These are phyloP conservation scores for Leptura quadrifasciata DNA, from an alignment of 2,888 invertebrate genomes.

Conservation along the genomic window DNA sequence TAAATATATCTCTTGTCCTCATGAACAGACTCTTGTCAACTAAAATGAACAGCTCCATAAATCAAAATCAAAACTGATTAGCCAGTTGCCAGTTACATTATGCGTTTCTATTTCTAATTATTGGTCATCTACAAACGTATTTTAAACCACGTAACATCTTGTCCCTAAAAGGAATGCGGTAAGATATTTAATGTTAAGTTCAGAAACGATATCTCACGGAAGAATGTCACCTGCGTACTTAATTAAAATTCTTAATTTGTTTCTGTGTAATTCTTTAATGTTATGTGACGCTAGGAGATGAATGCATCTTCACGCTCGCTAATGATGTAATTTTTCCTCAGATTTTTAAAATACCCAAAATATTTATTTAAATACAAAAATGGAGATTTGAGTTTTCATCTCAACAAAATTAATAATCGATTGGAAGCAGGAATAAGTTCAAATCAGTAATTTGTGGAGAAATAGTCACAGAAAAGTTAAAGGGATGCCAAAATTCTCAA, in stretches of 20 bases:
- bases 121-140: background rate
- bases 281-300: background rate
- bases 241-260: slow-evolving; percentile 7
- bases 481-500: no score
- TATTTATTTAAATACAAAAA: background rate
- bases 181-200: slow-evolving; percentile 2
- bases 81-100: background rate
- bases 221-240: slow-evolving; percentile 4
- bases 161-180: slow-evolving; percentile 7
- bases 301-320: background rate
- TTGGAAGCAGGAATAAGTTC: no score
- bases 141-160: background rate
- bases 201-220: slow-evolving; percentile 7
- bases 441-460: no score
- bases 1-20: background rate
- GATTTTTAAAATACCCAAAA: background rate
- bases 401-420: no score
- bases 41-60: slow-evolving; percentile 4
- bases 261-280: background rate
- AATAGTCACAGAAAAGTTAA: no score
- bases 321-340: slow-evolving; percentile 1
- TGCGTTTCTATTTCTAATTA: background rate
- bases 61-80: slow-evolving; percentile 3
- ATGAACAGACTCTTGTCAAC: background rate
- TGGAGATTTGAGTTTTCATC: no score